These are phyloP conservation scores for Ochotona princeps DNA, from an alignment of 2,113 vertebrate genomes.

Conservation along the genomic window DNA sequence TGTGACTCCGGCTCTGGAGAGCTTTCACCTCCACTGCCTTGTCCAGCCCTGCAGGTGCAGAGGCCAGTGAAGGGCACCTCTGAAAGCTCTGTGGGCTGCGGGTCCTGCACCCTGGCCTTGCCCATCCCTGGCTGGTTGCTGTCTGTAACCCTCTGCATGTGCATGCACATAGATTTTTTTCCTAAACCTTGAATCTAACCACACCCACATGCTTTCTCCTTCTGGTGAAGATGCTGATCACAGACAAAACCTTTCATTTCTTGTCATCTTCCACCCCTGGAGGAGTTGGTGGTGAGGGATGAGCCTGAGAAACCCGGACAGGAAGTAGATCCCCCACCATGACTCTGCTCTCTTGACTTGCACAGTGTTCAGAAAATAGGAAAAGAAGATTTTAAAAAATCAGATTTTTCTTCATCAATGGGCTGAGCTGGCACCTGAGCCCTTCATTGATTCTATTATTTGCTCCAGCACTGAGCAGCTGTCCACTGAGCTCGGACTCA, in stretches of 20 bases:
- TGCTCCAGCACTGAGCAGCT: not conserved
- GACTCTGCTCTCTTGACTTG: not conserved
- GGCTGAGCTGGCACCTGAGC: too few relatives aligned
- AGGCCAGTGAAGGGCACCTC: too few relatives aligned
- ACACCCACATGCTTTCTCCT: not conserved
- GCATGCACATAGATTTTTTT: not conserved
- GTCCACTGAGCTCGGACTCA: not conserved
- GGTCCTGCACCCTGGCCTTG: rapidly evolving
- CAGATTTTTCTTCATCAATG: not conserved
- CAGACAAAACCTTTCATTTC: not conserved
- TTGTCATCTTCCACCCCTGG: not conserved
- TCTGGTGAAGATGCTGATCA: not conserved
- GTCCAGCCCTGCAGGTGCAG: not conserved
- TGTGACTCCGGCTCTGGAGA: rapidly evolving
- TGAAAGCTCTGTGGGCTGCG: too few relatives aligned
- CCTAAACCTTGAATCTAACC: not conserved
- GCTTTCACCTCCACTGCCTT: rapidly evolving
- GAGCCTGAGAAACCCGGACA: not conserved
- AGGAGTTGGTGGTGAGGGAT: slow-evolving; percentile 17
- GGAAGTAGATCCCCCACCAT: not conserved
- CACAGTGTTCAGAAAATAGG: not conserved
- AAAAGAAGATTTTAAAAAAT: not conserved
- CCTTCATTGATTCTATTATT: too few relatives aligned
- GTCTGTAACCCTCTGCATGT: not conserved
- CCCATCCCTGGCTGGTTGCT: not conserved